Evolutionary conservation across 2,797 vertebrate species (phyloP).

Genomic region (Ceryle rudis): DNA sequence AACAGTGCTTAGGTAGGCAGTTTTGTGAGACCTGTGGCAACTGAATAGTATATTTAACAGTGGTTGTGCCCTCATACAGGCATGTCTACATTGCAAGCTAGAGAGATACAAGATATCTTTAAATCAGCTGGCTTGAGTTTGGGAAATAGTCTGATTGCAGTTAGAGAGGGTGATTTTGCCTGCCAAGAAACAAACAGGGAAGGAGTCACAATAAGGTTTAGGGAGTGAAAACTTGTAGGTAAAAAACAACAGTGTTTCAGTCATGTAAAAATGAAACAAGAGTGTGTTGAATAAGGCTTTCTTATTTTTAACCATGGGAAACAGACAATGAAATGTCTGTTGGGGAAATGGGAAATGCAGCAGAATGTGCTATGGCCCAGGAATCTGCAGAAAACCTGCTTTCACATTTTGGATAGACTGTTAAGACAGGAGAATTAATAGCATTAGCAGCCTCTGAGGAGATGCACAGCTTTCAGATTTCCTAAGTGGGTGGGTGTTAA

Average conservation of each 20-base stretch:
- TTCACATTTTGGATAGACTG: neutral
- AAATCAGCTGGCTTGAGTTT: neutral
- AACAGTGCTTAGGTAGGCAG: neutral
- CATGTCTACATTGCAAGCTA: neutral
- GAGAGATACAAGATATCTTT: neutral
- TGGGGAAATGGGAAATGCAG: neutral
- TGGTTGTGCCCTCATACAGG: neutral
- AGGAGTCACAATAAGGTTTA: neutral
- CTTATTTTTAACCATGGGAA: conserved; percentile 43
- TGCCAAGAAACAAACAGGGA: neutral
- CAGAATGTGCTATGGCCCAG: conserved; percentile 25
- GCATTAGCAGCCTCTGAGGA: conserved; percentile 28
- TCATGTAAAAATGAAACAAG: neutral
- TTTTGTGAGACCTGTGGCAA: neutral
- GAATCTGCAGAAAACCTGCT: conserved; percentile 33
- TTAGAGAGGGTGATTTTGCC: neutral
- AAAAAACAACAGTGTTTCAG: neutral
- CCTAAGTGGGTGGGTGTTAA: conserved; percentile 44
- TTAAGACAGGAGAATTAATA: conserved; percentile 29
- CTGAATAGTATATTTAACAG: neutral
- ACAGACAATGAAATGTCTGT: neutral
- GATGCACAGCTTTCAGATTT: conserved; percentile 35
- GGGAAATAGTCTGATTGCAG: neutral
- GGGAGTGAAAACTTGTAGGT: neutral
- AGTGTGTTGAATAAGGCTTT: conserved; percentile 24